Conservation (phyloP, 1,140 invertebrate genomes). For the Caenorhabditis tropicalis region DNA sequence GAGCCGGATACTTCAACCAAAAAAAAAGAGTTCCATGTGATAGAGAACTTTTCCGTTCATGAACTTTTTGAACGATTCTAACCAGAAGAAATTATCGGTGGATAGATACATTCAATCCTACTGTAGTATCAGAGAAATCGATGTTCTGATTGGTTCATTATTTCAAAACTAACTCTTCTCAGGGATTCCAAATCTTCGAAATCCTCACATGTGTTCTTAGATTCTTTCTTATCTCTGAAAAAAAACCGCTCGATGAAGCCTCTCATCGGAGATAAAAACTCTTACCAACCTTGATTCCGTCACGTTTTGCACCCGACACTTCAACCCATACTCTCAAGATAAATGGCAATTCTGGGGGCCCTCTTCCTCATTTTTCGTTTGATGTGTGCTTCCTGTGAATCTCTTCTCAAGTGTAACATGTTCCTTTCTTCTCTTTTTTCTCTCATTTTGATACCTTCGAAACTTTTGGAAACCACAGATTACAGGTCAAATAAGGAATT, state of each 20-base stretch:
- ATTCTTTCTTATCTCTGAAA: neutral
- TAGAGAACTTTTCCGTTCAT: neutral
- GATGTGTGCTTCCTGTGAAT: constrained; percentile 12
- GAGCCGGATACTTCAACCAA: neutral
- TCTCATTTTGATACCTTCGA: neutral
- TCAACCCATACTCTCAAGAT: neutral
- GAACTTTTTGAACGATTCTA: neutral
- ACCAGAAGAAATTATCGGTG: neutral
- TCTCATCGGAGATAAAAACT: neutral
- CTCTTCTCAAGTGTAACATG: constrained; percentile 1
- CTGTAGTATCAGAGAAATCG: neutral
- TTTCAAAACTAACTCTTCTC: neutral
- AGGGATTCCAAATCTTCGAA: neutral
- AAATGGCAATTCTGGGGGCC: neutral
- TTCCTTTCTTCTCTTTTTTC: neutral
- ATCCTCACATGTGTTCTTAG: neutral
- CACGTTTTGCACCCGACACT: constrained; percentile 2
- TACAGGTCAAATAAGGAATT: too few species aligned
- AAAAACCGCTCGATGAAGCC: neutral
- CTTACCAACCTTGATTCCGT: neutral
- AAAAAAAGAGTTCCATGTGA: neutral
- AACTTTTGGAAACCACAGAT: neutral
- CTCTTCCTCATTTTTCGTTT: neutral
- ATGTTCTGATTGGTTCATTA: neutral
- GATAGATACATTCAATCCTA: neutral